A percentile compares a stretch with the other conserved stretches of the same genome.
phyloP scores from a whole-genome alignment of 2,797 vertebrate genomes.

The Botia almorhae region DNA sequence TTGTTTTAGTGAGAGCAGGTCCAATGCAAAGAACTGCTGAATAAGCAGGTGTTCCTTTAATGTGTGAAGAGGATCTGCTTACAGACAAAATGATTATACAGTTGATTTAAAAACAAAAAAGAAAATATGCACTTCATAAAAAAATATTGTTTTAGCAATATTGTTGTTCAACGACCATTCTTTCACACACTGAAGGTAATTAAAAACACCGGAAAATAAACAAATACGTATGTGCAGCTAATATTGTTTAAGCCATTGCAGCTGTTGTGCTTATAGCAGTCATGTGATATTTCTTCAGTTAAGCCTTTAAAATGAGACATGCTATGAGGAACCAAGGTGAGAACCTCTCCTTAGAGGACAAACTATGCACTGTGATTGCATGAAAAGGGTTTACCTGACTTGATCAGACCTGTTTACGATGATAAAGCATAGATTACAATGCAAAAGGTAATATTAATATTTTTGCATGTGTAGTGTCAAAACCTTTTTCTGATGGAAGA shows the following conservation, averaged over 20 bases:
- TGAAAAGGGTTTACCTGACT: background rate
- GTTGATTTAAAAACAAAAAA: too few relatives aligned
- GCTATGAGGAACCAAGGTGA: background rate
- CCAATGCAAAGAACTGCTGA: background rate
- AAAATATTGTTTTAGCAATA: background rate
- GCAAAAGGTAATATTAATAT: too few relatives aligned
- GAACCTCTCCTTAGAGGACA: background rate
- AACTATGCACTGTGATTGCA: too few relatives aligned
- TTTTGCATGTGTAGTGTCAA: background rate
- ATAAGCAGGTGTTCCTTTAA: too few relatives aligned
- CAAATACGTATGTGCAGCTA: background rate
- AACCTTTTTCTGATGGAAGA: background rate
- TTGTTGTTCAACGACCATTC: background rate
- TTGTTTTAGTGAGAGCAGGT: conserved; percentile 3
- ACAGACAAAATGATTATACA: too few relatives aligned
- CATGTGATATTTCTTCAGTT: too few relatives aligned
- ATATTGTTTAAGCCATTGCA: background rate
- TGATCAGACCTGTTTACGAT: background rate
- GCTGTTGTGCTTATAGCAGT: background rate
- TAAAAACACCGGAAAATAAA: background rate
- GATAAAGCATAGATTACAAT: background rate
- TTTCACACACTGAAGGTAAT: background rate
- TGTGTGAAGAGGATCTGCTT: too few relatives aligned
- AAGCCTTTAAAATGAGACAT: too few relatives aligned
- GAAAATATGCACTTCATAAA: background rate